Percentiles rank a stretch among this genome's conserved stretches.
Evolutionary conservation across 2,113 vertebrate species (phyloP).

Genomic region (Cynopterus brachyotis): DNA sequence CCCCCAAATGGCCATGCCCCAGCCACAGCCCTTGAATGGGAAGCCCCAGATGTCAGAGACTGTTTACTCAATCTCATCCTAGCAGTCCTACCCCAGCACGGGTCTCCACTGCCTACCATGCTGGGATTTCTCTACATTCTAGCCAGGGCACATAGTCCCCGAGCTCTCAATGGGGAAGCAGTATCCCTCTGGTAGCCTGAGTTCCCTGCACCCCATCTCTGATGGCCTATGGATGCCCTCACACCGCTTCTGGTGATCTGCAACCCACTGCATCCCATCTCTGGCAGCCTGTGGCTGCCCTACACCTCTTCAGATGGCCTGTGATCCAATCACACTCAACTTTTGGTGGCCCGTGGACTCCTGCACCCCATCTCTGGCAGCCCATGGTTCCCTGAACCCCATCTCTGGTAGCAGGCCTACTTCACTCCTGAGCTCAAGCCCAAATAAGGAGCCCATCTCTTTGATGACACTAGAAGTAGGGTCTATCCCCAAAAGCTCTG

Average conservation of each 20-base stretch:
- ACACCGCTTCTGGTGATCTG: neutral
- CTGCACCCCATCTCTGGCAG: neutral
- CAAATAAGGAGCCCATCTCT: neutral
- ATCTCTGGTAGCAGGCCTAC: neutral
- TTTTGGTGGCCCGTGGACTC: neutral
- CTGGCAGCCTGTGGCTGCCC: neutral
- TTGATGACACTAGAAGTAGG: neutral
- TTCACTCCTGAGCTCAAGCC: neutral
- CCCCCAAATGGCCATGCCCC: rapidly evolving
- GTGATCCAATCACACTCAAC: neutral
- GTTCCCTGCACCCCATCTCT: neutral
- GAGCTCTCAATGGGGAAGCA: neutral
- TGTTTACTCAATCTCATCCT: neutral
- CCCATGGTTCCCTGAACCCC: neutral
- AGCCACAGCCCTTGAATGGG: neutral
- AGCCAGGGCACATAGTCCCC: neutral
- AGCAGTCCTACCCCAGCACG: neutral
- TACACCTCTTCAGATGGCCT: neutral
- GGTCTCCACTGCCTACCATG: neutral
- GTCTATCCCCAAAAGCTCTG: neutral
- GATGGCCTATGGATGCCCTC: neutral
- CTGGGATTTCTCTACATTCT: neutral
- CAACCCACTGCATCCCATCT: neutral
- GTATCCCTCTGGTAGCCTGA: neutral
- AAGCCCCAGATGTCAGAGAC: neutral